These are phyloP conservation scores for Noctua comes DNA, from an alignment of 2,888 invertebrate genomes.

Conservation along the genomic window DNA sequence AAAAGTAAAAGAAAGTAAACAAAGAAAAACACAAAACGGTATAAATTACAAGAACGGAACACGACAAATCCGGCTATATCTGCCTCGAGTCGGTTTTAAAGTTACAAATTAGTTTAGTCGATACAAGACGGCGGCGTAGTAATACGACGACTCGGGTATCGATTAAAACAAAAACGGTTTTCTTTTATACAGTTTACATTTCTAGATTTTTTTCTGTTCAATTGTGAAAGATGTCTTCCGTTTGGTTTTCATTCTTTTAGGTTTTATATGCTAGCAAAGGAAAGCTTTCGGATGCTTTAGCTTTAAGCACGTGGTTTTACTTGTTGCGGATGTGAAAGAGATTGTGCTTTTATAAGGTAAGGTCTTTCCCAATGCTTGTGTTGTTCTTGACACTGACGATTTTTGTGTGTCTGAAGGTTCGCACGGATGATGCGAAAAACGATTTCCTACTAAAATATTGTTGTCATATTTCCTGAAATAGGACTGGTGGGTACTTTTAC, in stretches of 20 bases:
- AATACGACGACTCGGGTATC: constrained; percentile 41
- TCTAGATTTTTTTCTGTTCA: constrained; percentile 11
- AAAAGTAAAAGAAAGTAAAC: constrained; percentile 26
- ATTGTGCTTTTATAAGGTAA: not conserved
- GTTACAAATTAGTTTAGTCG: constrained; percentile 71
- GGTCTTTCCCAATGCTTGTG: not conserved
- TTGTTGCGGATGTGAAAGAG: constrained; percentile 17
- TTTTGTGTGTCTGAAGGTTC: not conserved
- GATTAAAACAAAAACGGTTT: constrained; percentile 53
- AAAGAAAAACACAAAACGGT: constrained; percentile 44
- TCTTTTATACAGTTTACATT: constrained; percentile 31
- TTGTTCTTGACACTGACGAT: not conserved
- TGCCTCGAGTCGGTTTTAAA: constrained; percentile 66
- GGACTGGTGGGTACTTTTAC: not conserved
- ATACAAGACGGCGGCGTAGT: constrained; percentile 53
- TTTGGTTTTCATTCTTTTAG: not conserved
- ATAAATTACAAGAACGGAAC: constrained; percentile 58
- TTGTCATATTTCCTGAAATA: not conserved
- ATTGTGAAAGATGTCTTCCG: constrained; percentile 15
- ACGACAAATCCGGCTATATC: constrained; percentile 65
- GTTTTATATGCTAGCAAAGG: not conserved
- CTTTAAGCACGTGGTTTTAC: constrained; percentile 3
- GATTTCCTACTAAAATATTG: not conserved
- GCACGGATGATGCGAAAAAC: not conserved
- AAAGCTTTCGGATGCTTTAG: not conserved